Evolutionary conservation across 2,888 invertebrate species (phyloP).

Genomic region (Argyra leucocephala): DNA sequence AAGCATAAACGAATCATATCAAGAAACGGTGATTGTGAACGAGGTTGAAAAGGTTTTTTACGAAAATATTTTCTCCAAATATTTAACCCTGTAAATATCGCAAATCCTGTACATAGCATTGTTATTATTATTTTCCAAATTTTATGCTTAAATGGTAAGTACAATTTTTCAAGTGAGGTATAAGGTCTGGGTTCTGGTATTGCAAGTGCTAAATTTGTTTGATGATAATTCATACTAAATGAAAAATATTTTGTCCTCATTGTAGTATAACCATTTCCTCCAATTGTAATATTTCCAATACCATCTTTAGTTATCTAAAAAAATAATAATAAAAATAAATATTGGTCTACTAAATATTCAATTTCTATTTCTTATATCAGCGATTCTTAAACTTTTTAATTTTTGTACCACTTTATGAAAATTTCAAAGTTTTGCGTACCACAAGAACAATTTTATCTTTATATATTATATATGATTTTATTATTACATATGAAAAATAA

Average conservation of each 20-base stretch:
- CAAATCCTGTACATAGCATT: background rate
- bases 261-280: background rate
- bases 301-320: background rate
- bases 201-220: background rate
- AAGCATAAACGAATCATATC: background rate
- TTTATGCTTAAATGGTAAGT: background rate
- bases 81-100: background rate
- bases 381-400: too few species aligned
- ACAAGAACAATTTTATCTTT: too few species aligned
- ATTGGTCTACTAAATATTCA: too few species aligned
- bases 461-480: too few species aligned
- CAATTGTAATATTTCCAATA: background rate
- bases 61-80: background rate
- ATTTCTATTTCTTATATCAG: too few species aligned
- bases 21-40: background rate
- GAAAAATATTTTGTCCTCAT: background rate
- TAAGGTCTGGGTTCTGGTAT: background rate
- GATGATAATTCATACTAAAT: background rate
- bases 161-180: background rate
- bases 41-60: background rate
- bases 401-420: too few species aligned
- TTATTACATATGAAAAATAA: too few species aligned
- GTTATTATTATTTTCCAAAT: background rate
- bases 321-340: too few species aligned
- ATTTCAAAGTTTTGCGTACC: too few species aligned